Percentiles rank a stretch among this genome's conserved stretches.
These are phyloP conservation scores for Platyscapa corneri DNA, from an alignment of 1,140 invertebrate species.

Conservation along the genomic window DNA sequence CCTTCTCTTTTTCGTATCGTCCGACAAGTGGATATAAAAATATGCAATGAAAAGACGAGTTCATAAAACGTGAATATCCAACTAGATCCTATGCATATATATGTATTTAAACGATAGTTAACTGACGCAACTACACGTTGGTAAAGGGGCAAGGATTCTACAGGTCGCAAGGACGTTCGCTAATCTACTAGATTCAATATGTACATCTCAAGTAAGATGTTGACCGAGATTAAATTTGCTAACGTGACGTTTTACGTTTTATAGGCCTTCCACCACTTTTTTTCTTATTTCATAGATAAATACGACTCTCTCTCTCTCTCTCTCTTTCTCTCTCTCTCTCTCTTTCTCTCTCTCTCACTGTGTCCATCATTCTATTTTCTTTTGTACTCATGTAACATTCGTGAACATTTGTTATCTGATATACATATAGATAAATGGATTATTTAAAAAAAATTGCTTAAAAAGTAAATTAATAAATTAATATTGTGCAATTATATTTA, in stretches of 20 bases:
- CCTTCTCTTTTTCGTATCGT: background rate
- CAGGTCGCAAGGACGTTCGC: background rate
- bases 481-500: no score
- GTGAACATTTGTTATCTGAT: no score
- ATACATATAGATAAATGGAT: no score
- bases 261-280: background rate
- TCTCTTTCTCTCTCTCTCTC: background rate
- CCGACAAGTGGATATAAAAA: conserved; percentile 4
- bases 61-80: no score
- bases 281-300: background rate
- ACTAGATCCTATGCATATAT: no score
- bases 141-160: conserved; percentile 10
- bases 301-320: background rate
- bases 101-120: background rate
- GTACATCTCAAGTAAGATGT: background rate
- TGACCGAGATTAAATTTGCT: background rate
- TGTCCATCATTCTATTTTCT: no score
- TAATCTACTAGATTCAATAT: background rate
- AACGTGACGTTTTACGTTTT: conserved; percentile 11
- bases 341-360: no score
- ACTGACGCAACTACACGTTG: background rate
- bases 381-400: no score
- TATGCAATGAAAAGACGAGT: conserved; percentile 33
- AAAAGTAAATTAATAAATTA: no score
- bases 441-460: no score